Evolutionary conservation across 2,797 vertebrate species (phyloP), one percentile per base, ranked within the genome.

Genomic region (Neosalanx taihuensis): DNA sequence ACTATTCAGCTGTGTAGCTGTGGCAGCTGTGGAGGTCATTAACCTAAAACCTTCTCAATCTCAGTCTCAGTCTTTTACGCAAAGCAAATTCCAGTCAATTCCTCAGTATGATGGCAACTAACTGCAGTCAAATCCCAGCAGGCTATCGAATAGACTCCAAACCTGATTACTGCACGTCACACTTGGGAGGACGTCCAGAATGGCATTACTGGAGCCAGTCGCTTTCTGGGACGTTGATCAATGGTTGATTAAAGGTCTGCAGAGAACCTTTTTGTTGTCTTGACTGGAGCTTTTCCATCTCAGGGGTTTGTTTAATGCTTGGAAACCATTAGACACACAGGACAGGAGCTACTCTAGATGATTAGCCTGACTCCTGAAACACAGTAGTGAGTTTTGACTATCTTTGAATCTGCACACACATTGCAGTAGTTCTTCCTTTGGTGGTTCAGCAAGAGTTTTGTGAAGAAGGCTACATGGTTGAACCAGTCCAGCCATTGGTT

Each of bases 241-340:
- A 81, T 26, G 64, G n/a, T 53, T 77, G 74, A 77, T 74, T 83
- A 72, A 69, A 75, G 51, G 46, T 75, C 5, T 53, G 59, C 7
- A 58, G 23, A 59, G 67, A 12, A 62, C 62, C 2, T 68, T 69
- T 69, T 73, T 53, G 51, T 30, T 62, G 56, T 23, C 67, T 63
- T 71, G 65, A 61, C 49, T 0, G 58, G 57, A 77, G 61, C 18
- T 61, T 49, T 69, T 37, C 1, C 51, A 12, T 15, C 60, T 5
- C 0, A 3, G 20, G 12, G 15, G 46, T 51, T 64, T 1, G 0
- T 63, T 71, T 46, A 60, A 30, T 61, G 53, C 49, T 67, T 72
- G 58, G 4, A 1, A 51, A 31, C 37, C 65, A 59, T 73, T 37
- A 12, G 23, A 30, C 15, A 72, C 29, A 51, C 79, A 65, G 5